phyloP scores from a whole-genome alignment of 2,888 invertebrate genomes.

The Loripinus fragilis region DNA sequence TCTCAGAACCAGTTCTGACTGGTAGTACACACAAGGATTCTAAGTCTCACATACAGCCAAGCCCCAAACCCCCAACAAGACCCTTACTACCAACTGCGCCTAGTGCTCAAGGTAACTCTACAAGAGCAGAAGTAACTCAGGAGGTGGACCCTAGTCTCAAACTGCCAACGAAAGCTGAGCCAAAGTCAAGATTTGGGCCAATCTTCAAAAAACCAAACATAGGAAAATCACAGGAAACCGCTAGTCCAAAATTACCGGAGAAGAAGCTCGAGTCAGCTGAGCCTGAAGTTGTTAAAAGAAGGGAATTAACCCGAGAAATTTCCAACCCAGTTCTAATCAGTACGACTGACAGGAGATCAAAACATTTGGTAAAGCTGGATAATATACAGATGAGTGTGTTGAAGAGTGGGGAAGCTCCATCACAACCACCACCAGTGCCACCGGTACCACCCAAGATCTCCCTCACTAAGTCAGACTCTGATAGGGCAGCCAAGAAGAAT shows the following conservation, averaged over 20 bases:
- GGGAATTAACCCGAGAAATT: conserved; percentile 73
- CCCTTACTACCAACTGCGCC: conserved; percentile 17
- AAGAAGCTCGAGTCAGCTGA: conserved; percentile 26
- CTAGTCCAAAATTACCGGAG: conserved; percentile 29
- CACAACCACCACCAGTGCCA: conserved; percentile 30
- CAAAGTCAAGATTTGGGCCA: conserved; percentile 48
- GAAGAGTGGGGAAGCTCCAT: neutral
- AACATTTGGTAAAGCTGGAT: conserved; percentile 65
- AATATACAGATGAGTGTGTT: conserved; percentile 32
- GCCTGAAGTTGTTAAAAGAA: conserved; percentile 63
- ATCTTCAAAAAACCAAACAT: conserved; percentile 53
- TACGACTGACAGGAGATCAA: conserved; percentile 76
- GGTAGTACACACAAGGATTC: conserved; percentile 64
- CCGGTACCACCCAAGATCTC: conserved; percentile 60
- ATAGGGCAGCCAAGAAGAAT: conserved; percentile 37
- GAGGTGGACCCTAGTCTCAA: conserved; percentile 36
- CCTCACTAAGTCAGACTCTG: conserved; percentile 48
- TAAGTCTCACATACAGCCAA: conserved; percentile 53
- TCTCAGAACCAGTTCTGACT: conserved; percentile 65
- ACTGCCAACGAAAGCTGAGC: conserved; percentile 22
- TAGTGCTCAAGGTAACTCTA: neutral
- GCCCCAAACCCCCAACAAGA: conserved; percentile 41
- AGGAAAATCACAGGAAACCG: conserved; percentile 32
- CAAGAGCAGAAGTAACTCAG: neutral
- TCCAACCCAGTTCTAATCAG: conserved; percentile 76